Percentiles rank a stretch among this genome's conserved stretches.
Conservation (phyloP, 2,888 invertebrate species). For the Parnassius apollo region DNA sequence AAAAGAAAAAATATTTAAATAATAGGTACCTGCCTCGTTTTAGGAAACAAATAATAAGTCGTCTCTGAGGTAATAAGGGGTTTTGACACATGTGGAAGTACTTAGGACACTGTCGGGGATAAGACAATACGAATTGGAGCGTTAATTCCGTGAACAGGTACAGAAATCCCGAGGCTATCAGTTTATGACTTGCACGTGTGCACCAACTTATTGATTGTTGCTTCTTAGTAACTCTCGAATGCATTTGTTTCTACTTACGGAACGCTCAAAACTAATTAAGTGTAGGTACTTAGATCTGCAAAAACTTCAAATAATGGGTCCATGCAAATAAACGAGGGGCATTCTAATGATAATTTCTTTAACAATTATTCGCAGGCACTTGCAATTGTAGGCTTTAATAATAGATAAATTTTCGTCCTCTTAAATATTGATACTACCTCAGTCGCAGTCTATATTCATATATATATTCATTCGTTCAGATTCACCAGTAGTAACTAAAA, state of each 20-base stretch:
- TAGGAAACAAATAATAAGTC: conserved; percentile 16
- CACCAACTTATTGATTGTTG: conserved; percentile 43
- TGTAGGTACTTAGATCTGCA: conserved; percentile 3
- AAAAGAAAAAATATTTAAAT: neutral
- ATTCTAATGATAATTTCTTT: no score
- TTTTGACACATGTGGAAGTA: conserved; percentile 61
- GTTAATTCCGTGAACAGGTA: conserved; percentile 57
- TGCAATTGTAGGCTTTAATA: no score
- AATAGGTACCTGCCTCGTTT: conserved; percentile 5
- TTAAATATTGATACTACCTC: neutral
- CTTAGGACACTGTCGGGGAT: conserved; percentile 43
- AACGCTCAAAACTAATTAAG: conserved; percentile 4
- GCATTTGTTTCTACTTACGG: conserved; percentile 27
- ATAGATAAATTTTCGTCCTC: neutral
- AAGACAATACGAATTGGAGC: conserved; percentile 45
- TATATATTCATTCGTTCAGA: no score
- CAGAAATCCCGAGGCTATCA: conserved; percentile 42
- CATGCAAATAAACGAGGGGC: neutral
- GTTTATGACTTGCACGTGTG: conserved; percentile 70
- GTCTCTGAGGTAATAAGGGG: conserved; percentile 30
- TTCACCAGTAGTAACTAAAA: no score
- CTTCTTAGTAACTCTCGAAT: conserved; percentile 4
- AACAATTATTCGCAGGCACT: no score
- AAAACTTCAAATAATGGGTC: neutral
- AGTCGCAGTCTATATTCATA: no score